Conservation (phyloP, 1,140 invertebrate genomes). For the Chionoecetes opilio region DNA sequence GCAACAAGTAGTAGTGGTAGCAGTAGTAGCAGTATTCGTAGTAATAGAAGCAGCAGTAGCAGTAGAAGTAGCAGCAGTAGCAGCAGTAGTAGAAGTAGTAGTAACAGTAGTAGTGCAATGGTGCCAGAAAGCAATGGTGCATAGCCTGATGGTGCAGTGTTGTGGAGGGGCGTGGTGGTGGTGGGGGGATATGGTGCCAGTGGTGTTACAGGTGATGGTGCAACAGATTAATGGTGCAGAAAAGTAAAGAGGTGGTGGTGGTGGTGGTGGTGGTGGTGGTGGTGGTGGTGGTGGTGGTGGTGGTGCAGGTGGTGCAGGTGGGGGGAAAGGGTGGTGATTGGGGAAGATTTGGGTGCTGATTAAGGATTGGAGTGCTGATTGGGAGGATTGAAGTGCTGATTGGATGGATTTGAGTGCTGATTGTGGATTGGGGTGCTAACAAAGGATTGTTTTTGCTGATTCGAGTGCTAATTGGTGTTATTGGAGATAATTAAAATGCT, state of each 20-base stretch:
- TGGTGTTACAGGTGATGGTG: not conserved
- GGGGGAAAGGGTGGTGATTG: not conserved
- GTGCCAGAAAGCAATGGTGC: too few relatives aligned
- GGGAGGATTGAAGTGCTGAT: too few relatives aligned
- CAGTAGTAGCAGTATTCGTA: not conserved
- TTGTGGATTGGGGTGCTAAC: too few relatives aligned
- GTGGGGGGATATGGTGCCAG: not conserved
- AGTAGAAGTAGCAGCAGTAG: conserved; percentile 15
- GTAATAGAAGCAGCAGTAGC: not conserved
- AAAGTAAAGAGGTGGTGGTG: not conserved
- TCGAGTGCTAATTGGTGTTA: too few relatives aligned
- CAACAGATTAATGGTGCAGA: not conserved
- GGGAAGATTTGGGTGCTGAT: too few relatives aligned
- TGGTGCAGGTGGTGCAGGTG: not conserved
- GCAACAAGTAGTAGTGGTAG: not conserved
- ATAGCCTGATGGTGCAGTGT: not conserved
- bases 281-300: not conserved
- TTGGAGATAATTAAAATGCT: too few relatives aligned
- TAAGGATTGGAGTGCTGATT: too few relatives aligned
- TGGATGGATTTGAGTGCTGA: too few relatives aligned
- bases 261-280: too few relatives aligned
- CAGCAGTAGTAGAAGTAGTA: conserved; percentile 29
- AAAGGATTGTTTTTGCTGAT: too few relatives aligned
- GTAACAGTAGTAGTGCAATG: not conserved
- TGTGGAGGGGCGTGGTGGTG: not conserved